phyloP scores from a whole-genome alignment of 2,113 vertebrate species.

The Vireo altiloquus region DNA sequence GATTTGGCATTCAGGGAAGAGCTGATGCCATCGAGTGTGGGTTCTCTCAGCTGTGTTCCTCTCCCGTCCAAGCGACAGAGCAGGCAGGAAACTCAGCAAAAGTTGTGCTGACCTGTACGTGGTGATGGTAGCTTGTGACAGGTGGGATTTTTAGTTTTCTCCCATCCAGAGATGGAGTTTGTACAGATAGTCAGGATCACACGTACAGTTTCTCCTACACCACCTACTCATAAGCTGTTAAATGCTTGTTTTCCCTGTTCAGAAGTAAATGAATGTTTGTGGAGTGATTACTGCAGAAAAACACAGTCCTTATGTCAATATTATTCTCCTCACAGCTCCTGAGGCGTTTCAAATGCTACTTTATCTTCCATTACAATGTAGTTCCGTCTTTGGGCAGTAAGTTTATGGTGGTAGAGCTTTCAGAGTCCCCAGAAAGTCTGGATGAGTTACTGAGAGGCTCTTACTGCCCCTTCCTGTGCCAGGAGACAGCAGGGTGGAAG shows the following conservation, averaged over 20 bases:
- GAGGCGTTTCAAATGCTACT: neutral
- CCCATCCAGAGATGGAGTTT: neutral
- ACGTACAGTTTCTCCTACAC: constrained; percentile 32
- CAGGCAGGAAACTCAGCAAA: neutral
- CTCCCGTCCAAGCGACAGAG: neutral
- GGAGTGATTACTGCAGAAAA: constrained; percentile 12
- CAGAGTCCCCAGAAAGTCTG: neutral
- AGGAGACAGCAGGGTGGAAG: neutral
- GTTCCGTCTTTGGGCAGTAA: neutral
- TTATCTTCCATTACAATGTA: neutral
- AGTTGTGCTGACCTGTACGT: neutral
- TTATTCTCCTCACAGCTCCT: neutral
- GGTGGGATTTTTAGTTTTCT: neutral
- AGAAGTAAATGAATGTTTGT: constrained; percentile 5
- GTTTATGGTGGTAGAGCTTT: neutral
- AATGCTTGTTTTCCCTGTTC: constrained; percentile 13
- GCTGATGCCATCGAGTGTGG: neutral
- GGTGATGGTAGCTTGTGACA: neutral
- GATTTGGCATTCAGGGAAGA: neutral
- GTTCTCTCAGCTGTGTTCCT: neutral
- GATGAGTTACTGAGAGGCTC: neutral
- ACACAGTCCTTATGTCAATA: constrained; percentile 28
- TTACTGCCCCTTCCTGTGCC: neutral
- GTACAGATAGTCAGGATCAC: neutral
- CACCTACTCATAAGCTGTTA: constrained; percentile 56